Conservation (phyloP, 2,888 invertebrate genomes). For the Catonia carolina region DNA sequence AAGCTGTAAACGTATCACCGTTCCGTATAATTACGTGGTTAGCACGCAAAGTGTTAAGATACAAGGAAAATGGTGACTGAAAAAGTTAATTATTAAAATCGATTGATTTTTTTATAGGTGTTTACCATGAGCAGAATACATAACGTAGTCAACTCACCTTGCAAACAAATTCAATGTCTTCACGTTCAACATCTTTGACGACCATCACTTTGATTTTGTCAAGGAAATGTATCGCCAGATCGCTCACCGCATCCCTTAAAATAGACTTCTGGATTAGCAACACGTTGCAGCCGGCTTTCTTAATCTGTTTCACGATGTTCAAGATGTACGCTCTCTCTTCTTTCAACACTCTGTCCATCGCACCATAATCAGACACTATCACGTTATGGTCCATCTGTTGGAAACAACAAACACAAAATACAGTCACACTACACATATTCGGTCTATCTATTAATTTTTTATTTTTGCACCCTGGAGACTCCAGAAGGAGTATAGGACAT, state of each 20-base stretch:
- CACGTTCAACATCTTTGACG: conserved; percentile 94
- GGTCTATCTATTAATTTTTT: no score
- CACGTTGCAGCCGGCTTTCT: conserved; percentile 97
- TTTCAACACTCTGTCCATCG: conserved; percentile 96
- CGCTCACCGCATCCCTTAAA: conserved; percentile 83
- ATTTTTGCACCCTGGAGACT: no score
- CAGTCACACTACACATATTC: no score
- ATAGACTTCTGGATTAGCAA: conserved; percentile 83
- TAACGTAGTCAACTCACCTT: conserved; percentile 58
- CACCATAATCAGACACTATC: conserved; percentile 97
- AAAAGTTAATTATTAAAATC: no score
- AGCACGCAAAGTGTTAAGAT: no score
- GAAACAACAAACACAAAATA: no score
- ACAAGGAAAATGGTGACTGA: no score
- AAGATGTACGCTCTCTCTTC: conserved; percentile 97
- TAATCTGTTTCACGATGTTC: conserved; percentile 97
- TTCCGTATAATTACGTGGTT: no score
- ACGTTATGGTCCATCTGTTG: conserved; percentile 92
- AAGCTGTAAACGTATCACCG: no score
- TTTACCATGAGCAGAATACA: no score
- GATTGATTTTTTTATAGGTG: no score
- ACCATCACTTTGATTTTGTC: conserved; percentile 99
- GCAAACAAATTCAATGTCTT: conserved; percentile 96
- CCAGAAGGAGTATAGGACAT: no score
- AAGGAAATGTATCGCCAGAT: conserved; percentile 94